Evolutionary conservation across 2,113 vertebrate genomes (phyloP), one percentile per base, ranked within the genome.

Genomic region (Lampris megalopsis): DNA sequence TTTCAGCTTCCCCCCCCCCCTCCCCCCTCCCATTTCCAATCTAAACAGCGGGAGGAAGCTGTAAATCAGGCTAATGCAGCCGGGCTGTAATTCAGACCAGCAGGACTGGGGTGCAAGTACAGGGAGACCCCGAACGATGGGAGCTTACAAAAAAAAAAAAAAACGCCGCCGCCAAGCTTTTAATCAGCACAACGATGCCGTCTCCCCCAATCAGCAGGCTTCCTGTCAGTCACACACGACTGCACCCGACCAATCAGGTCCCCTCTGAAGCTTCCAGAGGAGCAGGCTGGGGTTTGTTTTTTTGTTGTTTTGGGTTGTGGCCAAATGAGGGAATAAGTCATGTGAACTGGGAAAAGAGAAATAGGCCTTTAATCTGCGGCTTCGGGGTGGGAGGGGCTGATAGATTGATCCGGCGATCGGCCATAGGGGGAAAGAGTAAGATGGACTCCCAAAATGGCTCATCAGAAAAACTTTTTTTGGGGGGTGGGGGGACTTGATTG

Each of bases 31-130:
- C 60, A 43, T 71, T 76, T 77, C 71, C 81, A 93, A 90, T 90
- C 91, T 91, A 94, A 94, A 94, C 93, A 94, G 90, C 82, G 50
- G 86, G 90, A 93, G 93, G 94, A 94, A 94, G 94, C 90, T 92
- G 91, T 95, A 94, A 95, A 94, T 95, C 94, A 94, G 75, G 71
- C 91, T 92, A 92, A 93, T 92, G 92, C 76, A 60, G 84, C 82
- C 75, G 53, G 82, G 91, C 87, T 82, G 82, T 94, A 94, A 94
- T 94, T 94, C 91, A 89, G 92, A 94, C 89, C 94, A 95, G 94
- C 91, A 91, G 92, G 89, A 87, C 90, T 67, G 53, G 75, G 68
- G 84, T 75, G 63, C 74, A 81, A 53, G 77, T 42, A 71, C 48
- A n/a, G n/a, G 13, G 75, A 82, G 89, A 83, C 86, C 89, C 84